A percentile compares a stretch with the other conserved stretches of the same genome.
Conservation (phyloP, 2,888 invertebrate species). For the Rotaria macrura region DNA sequence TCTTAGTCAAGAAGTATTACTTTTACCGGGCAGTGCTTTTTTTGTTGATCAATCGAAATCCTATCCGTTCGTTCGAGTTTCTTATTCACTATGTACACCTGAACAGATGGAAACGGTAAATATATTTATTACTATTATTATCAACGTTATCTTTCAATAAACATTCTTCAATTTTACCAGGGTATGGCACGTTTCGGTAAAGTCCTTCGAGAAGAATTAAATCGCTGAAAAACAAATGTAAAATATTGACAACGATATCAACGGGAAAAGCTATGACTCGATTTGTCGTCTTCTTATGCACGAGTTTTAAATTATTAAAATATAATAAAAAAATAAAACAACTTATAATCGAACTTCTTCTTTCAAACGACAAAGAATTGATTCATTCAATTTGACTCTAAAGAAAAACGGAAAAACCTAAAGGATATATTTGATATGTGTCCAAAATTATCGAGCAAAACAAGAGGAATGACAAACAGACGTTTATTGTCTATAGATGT, state of each 20-base stretch:
- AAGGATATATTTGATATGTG: no score
- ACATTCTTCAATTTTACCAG: not conserved
- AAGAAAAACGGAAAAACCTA: no score
- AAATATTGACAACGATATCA: not conserved
- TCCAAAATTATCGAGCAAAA: no score
- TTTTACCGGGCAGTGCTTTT: slow-evolving; percentile 67
- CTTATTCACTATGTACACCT: slow-evolving; percentile 61
- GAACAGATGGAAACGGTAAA: slow-evolving; percentile 59
- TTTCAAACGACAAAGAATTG: no score
- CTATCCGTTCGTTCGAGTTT: slow-evolving; percentile 61
- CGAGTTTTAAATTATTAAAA: not conserved
- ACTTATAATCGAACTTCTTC: no score
- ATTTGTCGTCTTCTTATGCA: not conserved
- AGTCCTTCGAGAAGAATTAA: not conserved
- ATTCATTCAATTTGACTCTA: no score
- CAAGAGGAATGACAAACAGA: no score
- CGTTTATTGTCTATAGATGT: not conserved
- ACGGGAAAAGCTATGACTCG: no score
- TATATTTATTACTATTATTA: not conserved
- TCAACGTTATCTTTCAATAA: not conserved
- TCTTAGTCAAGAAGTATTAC: slow-evolving; percentile 57
- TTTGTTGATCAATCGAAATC: slow-evolving; percentile 58
- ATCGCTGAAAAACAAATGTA: not conserved
- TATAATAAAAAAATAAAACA: no score
- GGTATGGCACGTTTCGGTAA: slow-evolving; percentile 1